Conservation (phyloP, 1,140 invertebrate species). For the Drosophila leontia region DNA sequence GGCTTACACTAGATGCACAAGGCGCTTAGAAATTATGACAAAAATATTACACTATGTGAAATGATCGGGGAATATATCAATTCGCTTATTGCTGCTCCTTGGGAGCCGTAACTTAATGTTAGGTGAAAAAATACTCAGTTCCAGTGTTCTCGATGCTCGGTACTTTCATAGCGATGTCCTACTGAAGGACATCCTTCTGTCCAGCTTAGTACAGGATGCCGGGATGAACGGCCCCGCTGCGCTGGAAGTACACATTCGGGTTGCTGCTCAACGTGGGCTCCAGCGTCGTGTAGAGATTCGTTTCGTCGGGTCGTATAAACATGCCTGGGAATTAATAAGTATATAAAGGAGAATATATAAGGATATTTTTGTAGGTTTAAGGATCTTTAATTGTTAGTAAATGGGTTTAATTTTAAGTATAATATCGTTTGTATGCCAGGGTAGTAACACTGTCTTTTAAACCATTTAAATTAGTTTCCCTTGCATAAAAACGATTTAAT, state of each 20-base stretch:
- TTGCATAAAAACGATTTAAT: constrained; percentile 5
- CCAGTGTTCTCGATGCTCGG: constrained; percentile 75
- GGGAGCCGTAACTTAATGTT: constrained; percentile 78
- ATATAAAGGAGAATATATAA: neutral
- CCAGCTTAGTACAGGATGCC: constrained; percentile 91
- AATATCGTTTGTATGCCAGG: neutral
- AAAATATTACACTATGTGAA: constrained; percentile 72
- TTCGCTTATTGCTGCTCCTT: constrained; percentile 78
- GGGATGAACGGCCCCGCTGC: constrained; percentile 90
- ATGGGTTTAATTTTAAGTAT: neutral
- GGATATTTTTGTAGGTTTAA: neutral
- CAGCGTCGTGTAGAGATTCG: constrained; percentile 92
- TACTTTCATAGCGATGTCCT: constrained; percentile 6
- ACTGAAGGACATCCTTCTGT: neutral
- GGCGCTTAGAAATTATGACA: constrained; percentile 72
- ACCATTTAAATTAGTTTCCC: neutral
- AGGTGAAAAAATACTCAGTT: constrained; percentile 79
- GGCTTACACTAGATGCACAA: constrained; percentile 32
- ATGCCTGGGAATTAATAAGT: constrained; percentile 86
- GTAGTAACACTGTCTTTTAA: neutral
- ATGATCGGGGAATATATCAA: constrained; percentile 46
- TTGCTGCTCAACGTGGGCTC: constrained; percentile 93
- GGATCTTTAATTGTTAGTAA: neutral
- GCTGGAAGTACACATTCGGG: constrained; percentile 93
- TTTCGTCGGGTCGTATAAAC: constrained; percentile 91